These are phyloP conservation scores for Acholoe squamosa DNA, from an alignment of 2,888 invertebrate genomes.

Conservation along the genomic window DNA sequence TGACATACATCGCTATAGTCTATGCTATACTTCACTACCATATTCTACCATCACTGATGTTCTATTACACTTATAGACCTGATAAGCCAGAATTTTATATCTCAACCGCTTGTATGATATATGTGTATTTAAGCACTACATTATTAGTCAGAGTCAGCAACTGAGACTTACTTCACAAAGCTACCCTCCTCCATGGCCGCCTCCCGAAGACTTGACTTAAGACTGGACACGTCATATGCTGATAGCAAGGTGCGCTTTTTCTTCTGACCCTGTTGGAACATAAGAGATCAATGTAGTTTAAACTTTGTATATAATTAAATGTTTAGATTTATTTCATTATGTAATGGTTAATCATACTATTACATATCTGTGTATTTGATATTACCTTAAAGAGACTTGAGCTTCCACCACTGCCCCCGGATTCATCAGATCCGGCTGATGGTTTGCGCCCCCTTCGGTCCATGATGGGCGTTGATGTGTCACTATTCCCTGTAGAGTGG, in stretches of 20 bases:
- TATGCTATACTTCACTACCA: no score
- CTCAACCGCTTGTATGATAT: no score
- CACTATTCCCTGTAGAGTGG: constrained; percentile 67
- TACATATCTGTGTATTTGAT: no score
- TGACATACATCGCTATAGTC: no score
- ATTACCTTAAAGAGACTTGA: constrained; percentile 74
- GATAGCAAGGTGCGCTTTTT: constrained; percentile 68
- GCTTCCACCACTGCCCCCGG: constrained; percentile 79
- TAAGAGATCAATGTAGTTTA: not conserved
- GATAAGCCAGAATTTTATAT: no score
- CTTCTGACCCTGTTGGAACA: constrained; percentile 51
- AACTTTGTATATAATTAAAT: no score
- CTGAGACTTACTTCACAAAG: constrained; percentile 67
- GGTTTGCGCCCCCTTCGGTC: constrained; percentile 74
- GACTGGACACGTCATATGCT: constrained; percentile 69
- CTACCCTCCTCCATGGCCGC: constrained; percentile 62
- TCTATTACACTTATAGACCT: no score
- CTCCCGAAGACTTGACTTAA: constrained; percentile 63
- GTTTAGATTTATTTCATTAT: no score
- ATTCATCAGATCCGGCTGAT: constrained; percentile 81
- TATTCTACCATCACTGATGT: no score
- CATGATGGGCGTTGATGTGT: constrained; percentile 62
- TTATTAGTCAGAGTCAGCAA: no score
- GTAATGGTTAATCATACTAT: not conserved
- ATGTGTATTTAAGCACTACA: no score